Evolutionary conservation across 2,797 vertebrate species (phyloP).

Genomic region (Prunella strophiata): DNA sequence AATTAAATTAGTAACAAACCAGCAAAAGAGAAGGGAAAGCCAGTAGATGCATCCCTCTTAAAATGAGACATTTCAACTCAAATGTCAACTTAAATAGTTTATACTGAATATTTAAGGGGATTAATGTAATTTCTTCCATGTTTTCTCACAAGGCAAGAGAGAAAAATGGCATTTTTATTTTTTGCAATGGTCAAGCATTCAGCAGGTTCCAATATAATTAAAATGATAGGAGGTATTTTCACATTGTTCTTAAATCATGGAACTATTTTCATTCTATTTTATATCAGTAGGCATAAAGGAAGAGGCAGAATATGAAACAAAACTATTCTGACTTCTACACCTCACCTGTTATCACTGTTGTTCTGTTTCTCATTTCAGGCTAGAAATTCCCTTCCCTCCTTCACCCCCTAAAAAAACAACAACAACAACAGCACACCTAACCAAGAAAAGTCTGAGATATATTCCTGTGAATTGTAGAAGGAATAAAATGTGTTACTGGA

Average conservation of each 20-base stretch:
- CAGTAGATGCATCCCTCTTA: not conserved
- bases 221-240: not conserved
- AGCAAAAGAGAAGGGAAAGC: not conserved
- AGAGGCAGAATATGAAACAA: not conserved
- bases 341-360: not conserved
- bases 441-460: too few species aligned
- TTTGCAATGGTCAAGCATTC: not conserved
- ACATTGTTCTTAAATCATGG: not conserved
- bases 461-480: not conserved
- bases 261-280: not conserved
- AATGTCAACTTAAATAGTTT: not conserved
- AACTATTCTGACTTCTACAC: not conserved
- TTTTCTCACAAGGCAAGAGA: not conserved
- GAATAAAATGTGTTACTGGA: not conserved
- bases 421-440: not conserved
- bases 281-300: not conserved
- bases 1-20: not conserved
- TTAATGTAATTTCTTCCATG: not conserved
- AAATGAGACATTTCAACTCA: not conserved
- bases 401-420: not conserved
- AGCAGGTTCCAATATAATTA: not conserved
- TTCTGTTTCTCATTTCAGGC: not conserved
- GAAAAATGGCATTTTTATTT: not conserved
- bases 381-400: not conserved
- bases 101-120: not conserved